phyloP scores from a whole-genome alignment of 2,888 invertebrate species.

The Chouioia cunea region DNA sequence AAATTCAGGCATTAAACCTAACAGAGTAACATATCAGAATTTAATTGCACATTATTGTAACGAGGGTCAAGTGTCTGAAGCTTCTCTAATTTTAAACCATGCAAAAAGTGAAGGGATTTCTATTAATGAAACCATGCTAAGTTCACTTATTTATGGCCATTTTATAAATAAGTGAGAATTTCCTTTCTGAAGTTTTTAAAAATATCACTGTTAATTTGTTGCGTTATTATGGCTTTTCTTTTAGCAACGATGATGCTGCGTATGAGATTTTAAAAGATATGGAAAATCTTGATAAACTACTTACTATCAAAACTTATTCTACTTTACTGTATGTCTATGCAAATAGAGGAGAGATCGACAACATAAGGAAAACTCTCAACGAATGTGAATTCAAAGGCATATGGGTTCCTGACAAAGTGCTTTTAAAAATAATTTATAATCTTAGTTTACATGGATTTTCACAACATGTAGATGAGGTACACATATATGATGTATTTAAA shows the following conservation, averaged over 20 bases:
- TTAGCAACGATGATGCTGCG: slow-evolving; percentile 85
- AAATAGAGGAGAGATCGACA: slow-evolving; percentile 79
- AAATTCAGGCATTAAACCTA: slow-evolving; percentile 82
- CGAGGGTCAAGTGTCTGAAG: slow-evolving; percentile 83
- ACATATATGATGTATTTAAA: neutral
- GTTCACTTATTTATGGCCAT: slow-evolving; percentile 88
- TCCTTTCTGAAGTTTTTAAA: slow-evolving; percentile 3
- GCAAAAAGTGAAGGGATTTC: slow-evolving; percentile 86
- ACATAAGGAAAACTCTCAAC: slow-evolving; percentile 72
- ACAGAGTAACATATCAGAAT: slow-evolving; percentile 87
- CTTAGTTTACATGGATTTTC: slow-evolving; percentile 77
- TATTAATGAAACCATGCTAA: slow-evolving; percentile 85
- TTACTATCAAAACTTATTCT: slow-evolving; percentile 82
- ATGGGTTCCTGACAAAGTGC: slow-evolving; percentile 78
- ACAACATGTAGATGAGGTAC: slow-evolving; percentile 73
- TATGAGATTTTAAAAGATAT: slow-evolving; percentile 83
- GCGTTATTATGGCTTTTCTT: neutral
- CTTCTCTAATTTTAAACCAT: slow-evolving; percentile 84
- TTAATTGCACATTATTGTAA: slow-evolving; percentile 86
- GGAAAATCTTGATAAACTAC: slow-evolving; percentile 82
- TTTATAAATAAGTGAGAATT: slow-evolving; percentile 66
- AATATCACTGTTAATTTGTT: neutral
- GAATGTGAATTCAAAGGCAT: slow-evolving; percentile 77
- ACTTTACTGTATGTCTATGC: slow-evolving; percentile 84
- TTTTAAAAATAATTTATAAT: slow-evolving; percentile 79